Evolutionary conservation across 2,888 invertebrate genomes (phyloP).

Genomic region (Unio pictorum): DNA sequence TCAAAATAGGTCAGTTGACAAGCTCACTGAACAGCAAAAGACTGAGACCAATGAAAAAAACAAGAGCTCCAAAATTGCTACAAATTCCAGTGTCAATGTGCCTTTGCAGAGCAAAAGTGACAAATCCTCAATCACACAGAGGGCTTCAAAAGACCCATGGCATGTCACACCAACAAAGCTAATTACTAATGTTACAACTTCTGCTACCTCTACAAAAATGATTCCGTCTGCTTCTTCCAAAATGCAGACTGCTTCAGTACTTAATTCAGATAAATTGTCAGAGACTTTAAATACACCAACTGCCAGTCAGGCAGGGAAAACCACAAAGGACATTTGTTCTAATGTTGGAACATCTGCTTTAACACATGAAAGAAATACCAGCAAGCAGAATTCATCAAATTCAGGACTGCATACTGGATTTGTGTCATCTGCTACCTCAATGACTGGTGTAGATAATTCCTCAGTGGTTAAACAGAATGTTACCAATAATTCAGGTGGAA

Average conservation of each 20-base stretch:
- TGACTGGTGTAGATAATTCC: conserved; percentile 1
- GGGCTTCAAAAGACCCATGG: background rate
- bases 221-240: too few species aligned
- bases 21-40: too few species aligned
- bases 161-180: too few species aligned
- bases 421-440: background rate
- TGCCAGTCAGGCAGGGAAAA: background rate
- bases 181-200: too few species aligned
- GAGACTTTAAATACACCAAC: background rate
- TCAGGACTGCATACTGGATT: background rate
- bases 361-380: conserved; percentile 1
- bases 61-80: background rate
- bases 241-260: background rate
- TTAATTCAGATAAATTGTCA: background rate
- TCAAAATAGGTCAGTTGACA: too few species aligned
- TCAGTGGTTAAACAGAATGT: conserved; percentile 3
- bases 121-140: background rate
- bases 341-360: conserved; percentile 5
- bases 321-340: too few species aligned
- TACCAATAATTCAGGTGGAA: background rate
- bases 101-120: conserved; percentile 1
- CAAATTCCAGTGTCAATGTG: conserved; percentile 1
- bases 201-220: too few species aligned
- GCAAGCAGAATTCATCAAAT: background rate
- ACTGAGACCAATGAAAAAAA: background rate